phyloP scores from a whole-genome alignment of 2,888 invertebrate species.

The Macaria liturata region DNA sequence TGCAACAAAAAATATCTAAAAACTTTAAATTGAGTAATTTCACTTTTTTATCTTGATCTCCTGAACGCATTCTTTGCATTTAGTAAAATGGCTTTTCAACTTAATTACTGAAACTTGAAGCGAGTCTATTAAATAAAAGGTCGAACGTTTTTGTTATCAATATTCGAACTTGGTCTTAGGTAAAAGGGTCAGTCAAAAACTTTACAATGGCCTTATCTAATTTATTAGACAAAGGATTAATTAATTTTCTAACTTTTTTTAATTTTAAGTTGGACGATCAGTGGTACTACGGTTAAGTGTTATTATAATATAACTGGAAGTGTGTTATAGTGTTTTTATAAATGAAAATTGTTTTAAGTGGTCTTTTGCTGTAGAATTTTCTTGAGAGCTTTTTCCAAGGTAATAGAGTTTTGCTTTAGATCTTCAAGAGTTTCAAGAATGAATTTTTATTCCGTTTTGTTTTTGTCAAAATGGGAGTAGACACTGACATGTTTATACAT shows the following conservation, averaged over 20 bases:
- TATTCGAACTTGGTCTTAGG: constrained; percentile 30
- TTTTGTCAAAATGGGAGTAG: no score
- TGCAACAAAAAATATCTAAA: no score
- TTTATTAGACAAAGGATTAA: constrained; percentile 65
- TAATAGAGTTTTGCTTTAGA: no score
- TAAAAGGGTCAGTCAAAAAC: constrained; percentile 58
- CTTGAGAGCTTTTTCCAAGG: no score
- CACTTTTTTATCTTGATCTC: background rate
- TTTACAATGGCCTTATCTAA: constrained; percentile 61
- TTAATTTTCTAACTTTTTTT: constrained; percentile 61
- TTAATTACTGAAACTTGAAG: constrained; percentile 17
- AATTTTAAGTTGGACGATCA: constrained; percentile 53
- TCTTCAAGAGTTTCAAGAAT: no score
- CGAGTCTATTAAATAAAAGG: constrained; percentile 30
- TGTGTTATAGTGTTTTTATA: constrained; percentile 2
- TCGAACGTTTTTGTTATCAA: constrained; percentile 32
- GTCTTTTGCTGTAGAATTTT: background rate
- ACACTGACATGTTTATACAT: no score
- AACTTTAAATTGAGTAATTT: no score
- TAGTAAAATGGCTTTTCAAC: background rate
- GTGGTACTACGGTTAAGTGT: constrained; percentile 3
- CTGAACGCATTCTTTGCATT: background rate
- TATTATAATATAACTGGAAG: constrained; percentile 11
- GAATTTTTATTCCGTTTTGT: no score
- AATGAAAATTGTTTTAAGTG: constrained; percentile 1